These are phyloP conservation scores for Adelges cooleyi DNA, from an alignment of 1,140 invertebrate genomes.

Conservation along the genomic window DNA sequence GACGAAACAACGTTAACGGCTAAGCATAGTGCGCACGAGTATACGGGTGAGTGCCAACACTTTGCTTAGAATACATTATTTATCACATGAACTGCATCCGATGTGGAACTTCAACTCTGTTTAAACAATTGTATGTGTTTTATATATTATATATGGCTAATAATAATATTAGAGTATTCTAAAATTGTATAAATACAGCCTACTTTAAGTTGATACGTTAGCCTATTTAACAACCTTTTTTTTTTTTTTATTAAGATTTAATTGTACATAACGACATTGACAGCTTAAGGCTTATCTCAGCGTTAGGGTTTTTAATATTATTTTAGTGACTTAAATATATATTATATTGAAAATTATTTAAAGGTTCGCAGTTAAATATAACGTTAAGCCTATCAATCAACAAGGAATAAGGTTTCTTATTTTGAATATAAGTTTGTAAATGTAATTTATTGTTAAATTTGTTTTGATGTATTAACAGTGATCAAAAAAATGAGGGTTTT, in stretches of 20 bases:
- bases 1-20: not conserved
- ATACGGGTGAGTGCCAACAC: constrained; percentile 20
- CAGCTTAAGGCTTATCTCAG: constrained; percentile 24
- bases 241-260: constrained; percentile 8
- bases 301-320: constrained; percentile 21
- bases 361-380: constrained; percentile 16
- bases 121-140: not conserved
- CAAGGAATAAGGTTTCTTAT: constrained; percentile 8
- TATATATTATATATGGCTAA: not conserved
- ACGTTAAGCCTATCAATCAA: constrained; percentile 26
- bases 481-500: constrained; percentile 26
- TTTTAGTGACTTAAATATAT: constrained; percentile 12
- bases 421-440: not conserved
- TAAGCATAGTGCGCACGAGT: not conserved
- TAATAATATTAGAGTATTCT: constrained; percentile 24
- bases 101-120: not conserved
- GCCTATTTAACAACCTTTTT: constrained; percentile 21
- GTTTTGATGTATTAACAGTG: constrained; percentile 26
- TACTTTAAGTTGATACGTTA: constrained; percentile 12
- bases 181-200: constrained; percentile 17
- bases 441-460: constrained; percentile 21
- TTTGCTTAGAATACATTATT: constrained; percentile 24
- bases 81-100: not conserved
- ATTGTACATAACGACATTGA: constrained; percentile 18
- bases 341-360: not conserved